Conservation (phyloP, 2,888 invertebrate genomes). For the Aporophyla lueneburgensis region DNA sequence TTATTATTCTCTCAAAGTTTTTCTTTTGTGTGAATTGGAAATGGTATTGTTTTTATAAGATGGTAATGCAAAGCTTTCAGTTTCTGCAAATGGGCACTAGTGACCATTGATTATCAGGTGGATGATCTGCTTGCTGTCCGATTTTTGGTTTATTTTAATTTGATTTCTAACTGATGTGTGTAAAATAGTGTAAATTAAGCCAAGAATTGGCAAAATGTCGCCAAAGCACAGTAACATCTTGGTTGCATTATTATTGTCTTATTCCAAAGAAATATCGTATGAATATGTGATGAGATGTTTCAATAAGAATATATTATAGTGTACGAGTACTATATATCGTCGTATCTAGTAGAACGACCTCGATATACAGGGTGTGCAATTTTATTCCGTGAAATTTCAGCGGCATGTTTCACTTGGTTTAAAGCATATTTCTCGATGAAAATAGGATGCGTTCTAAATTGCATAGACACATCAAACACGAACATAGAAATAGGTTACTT, state of each 20-base stretch:
- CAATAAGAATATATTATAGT: conserved; percentile 60
- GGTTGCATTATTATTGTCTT: conserved; percentile 51
- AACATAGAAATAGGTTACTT: neutral
- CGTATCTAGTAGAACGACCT: conserved; percentile 26
- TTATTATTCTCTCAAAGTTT: neutral
- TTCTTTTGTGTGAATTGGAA: neutral
- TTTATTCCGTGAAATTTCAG: conserved; percentile 1
- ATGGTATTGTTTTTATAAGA: neutral
- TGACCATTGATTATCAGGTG: too few relatives aligned
- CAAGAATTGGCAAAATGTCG: conserved; percentile 17
- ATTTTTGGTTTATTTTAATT: neutral
- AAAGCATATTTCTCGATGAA: neutral
- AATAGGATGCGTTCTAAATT: neutral
- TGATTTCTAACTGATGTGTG: neutral
- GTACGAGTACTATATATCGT: conserved; percentile 42
- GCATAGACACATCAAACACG: neutral
- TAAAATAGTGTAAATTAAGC: conserved; percentile 1
- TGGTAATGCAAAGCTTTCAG: neutral
- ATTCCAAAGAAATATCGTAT: conserved; percentile 56
- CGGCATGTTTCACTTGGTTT: neutral
- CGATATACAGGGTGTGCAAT: conserved; percentile 33
- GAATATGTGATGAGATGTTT: conserved; percentile 61
- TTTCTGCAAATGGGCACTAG: neutral
- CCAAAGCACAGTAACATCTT: conserved; percentile 29
- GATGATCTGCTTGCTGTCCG: too few relatives aligned